phyloP scores from a whole-genome alignment of 2,888 invertebrate species.

The Caenorhabditis sp. region DNA sequence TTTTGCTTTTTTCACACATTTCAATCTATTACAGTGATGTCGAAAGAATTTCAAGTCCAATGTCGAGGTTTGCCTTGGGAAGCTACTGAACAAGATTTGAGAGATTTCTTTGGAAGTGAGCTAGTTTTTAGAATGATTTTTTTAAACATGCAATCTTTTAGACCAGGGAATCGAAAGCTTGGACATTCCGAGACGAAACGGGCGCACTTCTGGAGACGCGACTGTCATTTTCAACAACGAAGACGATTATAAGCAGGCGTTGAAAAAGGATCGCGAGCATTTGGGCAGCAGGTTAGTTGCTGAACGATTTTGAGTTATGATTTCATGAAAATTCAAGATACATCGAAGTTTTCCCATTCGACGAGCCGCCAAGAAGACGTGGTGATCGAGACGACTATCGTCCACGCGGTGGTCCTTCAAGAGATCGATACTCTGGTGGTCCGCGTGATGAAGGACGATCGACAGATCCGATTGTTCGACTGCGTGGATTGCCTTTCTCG shows the following conservation, averaged over 20 bases:
- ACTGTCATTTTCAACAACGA: slow-evolving; percentile 65
- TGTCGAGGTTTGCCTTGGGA: slow-evolving; percentile 68
- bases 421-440: slow-evolving; percentile 41
- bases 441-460: slow-evolving; percentile 3
- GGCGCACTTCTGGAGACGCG: slow-evolving; percentile 67
- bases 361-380: slow-evolving; percentile 50
- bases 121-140: background rate
- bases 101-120: slow-evolving; percentile 68
- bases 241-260: slow-evolving; percentile 60
- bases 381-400: slow-evolving; percentile 44
- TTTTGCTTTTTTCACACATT: background rate
- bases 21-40: slow-evolving; percentile 44
- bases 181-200: slow-evolving; percentile 64
- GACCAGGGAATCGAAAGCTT: slow-evolving; percentile 65
- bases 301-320: background rate
- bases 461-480: slow-evolving; percentile 63
- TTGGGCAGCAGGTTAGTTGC: slow-evolving; percentile 54
- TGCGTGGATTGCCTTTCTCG: slow-evolving; percentile 69
- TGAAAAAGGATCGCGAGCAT: slow-evolving; percentile 70
- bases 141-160: slow-evolving; percentile 6
- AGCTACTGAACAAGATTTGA: slow-evolving; percentile 66
- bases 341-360: slow-evolving; percentile 67
- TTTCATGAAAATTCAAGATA: slow-evolving; percentile 41
- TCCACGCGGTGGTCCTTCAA: slow-evolving; percentile 24
- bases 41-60: slow-evolving; percentile 39